Conservation (phyloP, 2,888 invertebrate genomes). For the Arrhopalites spinosus region DNA sequence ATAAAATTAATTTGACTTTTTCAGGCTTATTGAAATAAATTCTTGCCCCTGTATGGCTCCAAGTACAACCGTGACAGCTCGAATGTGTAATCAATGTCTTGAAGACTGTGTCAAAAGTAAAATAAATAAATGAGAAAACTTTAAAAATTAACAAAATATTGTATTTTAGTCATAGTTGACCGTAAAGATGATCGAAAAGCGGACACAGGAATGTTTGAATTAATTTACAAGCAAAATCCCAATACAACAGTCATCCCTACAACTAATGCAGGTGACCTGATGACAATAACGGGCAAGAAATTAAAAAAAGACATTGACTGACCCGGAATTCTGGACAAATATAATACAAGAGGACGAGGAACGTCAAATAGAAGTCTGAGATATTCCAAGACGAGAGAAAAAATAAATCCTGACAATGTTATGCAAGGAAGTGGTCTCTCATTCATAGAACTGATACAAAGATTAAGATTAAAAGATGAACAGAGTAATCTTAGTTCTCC, state of each 20-base stretch:
- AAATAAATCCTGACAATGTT: not conserved
- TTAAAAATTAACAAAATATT: not conserved
- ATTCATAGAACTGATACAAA: constrained; percentile 51
- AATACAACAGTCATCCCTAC: constrained; percentile 63
- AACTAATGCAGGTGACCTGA: constrained; percentile 49
- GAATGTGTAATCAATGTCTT: constrained; percentile 78
- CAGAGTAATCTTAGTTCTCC: not conserved
- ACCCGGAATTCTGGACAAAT: constrained; percentile 48
- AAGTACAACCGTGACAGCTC: constrained; percentile 82
- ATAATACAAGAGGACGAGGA: constrained; percentile 25
- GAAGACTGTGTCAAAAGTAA: constrained; percentile 85
- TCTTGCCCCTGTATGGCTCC: constrained; percentile 82
- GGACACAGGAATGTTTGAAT: constrained; percentile 79
- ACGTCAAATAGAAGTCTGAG: too few relatives aligned
- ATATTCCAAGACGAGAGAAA: not conserved
- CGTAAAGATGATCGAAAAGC: constrained; percentile 72
- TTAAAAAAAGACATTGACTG: constrained; percentile 53
- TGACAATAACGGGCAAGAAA: constrained; percentile 50
- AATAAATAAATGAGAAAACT: too few relatives aligned
- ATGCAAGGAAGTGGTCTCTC: constrained; percentile 37
- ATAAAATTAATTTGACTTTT: too few relatives aligned
- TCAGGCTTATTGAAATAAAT: constrained; percentile 81
- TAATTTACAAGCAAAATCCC: constrained; percentile 76
- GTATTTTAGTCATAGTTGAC: constrained; percentile 73
- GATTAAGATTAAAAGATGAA: constrained; percentile 48